These are phyloP conservation scores for Marisa cornuarietis DNA, from an alignment of 1,140 invertebrate genomes.

Conservation along the genomic window DNA sequence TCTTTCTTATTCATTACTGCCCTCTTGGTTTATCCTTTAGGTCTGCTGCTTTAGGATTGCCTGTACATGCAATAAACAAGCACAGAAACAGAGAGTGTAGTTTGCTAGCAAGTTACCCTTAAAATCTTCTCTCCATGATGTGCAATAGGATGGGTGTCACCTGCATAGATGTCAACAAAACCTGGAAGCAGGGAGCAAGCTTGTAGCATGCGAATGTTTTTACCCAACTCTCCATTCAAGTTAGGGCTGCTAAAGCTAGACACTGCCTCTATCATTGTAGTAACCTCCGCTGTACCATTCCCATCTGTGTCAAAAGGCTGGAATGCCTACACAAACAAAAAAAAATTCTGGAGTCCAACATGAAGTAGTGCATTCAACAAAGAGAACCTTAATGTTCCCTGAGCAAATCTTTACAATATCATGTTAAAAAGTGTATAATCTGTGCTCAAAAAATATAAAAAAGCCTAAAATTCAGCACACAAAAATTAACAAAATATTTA, in stretches of 20 bases:
- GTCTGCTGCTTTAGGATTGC: too few relatives aligned
- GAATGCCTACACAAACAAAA: constrained; percentile 45
- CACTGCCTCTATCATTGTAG: constrained; percentile 54
- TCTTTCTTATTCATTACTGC: too few relatives aligned
- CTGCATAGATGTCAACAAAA: constrained; percentile 63
- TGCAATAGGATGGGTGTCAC: constrained; percentile 52
- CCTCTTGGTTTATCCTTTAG: too few relatives aligned
- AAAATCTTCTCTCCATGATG: constrained; percentile 60
- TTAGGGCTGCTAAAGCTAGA: constrained; percentile 48
- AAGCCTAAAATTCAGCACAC: too few relatives aligned
- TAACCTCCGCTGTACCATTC: constrained; percentile 58
- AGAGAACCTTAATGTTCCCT: background rate
- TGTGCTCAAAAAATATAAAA: too few relatives aligned
- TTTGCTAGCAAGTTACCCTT: constrained; percentile 40
- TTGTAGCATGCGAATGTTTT: constrained; percentile 61
- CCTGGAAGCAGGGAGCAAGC: constrained; percentile 61
- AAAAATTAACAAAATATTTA: too few relatives aligned
- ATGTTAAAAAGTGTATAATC: background rate
- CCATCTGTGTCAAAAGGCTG: constrained; percentile 65
- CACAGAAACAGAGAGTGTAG: too few relatives aligned
- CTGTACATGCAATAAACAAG: too few relatives aligned
- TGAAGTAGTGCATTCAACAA: background rate
- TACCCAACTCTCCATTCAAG: constrained; percentile 58
- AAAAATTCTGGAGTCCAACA: background rate
- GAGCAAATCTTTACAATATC: background rate